Percentiles rank a stretch among this genome's conserved stretches.
Evolutionary conservation across 2,113 vertebrate genomes (phyloP).

Genomic region (Heloderma charlesbogerti): DNA sequence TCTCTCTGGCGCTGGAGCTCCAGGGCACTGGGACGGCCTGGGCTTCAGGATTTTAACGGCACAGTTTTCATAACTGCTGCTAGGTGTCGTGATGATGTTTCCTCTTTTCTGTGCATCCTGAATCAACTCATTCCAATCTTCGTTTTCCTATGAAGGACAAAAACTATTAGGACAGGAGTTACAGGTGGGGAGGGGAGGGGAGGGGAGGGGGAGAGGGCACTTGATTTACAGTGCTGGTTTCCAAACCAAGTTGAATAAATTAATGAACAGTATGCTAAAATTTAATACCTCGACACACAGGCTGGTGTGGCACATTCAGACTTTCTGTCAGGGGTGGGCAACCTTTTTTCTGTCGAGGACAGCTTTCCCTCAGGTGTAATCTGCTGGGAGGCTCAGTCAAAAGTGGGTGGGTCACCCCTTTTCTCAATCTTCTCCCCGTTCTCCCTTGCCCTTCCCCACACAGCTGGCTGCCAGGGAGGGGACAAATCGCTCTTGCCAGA

Average conservation of each 20-base stretch:
- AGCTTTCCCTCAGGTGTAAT: no score
- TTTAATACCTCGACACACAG: background rate
- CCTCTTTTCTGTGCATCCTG: conserved; percentile 83
- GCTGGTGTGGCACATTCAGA: background rate
- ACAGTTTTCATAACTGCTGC: conserved; percentile 73
- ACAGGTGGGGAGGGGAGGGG: fast-evolving
- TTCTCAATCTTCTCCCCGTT: no score
- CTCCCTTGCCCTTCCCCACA: no score
- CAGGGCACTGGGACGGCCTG: background rate
- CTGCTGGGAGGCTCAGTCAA: no score
- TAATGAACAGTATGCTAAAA: no score
- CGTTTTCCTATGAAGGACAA: conserved; percentile 75
- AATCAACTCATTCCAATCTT: conserved; percentile 85
- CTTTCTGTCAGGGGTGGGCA: no score
- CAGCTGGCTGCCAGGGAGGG: no score
- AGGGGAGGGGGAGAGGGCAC: no score
- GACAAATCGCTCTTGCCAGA: no score
- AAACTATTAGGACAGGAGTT: background rate
- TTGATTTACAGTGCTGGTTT: background rate
- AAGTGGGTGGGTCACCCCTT: no score
- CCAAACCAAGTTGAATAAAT: background rate
- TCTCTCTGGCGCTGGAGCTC: background rate
- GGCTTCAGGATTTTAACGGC: conserved; percentile 80
- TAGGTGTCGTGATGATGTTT: conserved; percentile 76
- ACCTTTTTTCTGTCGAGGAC: no score